Evolutionary conservation across 2,797 vertebrate species (phyloP).

Genomic region (Cossypha caffra): DNA sequence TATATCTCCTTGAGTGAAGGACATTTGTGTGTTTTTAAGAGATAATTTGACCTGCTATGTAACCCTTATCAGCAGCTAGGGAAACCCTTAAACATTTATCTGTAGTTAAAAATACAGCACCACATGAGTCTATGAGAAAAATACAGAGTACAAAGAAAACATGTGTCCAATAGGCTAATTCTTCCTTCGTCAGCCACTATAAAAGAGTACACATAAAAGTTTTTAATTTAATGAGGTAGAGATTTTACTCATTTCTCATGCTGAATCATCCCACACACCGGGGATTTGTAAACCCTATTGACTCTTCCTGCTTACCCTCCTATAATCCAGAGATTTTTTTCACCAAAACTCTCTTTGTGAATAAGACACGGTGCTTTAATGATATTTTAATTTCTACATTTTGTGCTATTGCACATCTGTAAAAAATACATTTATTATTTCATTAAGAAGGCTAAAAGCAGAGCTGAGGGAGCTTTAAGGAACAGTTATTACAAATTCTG

Average conservation of each 20-base stretch:
- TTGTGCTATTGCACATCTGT: not conserved
- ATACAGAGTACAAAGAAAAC: not conserved
- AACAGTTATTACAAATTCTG: not conserved
- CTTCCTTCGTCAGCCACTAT: not conserved
- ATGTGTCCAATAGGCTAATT: not conserved
- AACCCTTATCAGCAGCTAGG: not conserved
- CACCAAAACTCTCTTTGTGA: not conserved
- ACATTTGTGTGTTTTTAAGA: not conserved
- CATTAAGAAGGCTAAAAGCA: not conserved
- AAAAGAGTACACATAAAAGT: not conserved
- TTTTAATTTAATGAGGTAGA: not conserved
- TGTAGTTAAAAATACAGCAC: not conserved
- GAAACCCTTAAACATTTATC: not conserved
- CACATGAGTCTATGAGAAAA: not conserved
- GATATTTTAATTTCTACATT: not conserved
- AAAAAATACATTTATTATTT: constrained; percentile 1
- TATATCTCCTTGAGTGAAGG: not conserved
- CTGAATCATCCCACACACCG: not conserved
- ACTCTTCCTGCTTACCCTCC: not conserved
- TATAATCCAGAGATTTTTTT: not conserved
- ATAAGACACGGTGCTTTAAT: not conserved
- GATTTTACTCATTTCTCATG: not conserved
- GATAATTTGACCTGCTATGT: not conserved
- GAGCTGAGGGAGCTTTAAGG: not conserved
- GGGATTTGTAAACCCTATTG: not conserved